Evolutionary conservation across 2,113 vertebrate species (phyloP), one percentile per base, ranked within the genome.

Genomic region (Osmerus eperlanus): DNA sequence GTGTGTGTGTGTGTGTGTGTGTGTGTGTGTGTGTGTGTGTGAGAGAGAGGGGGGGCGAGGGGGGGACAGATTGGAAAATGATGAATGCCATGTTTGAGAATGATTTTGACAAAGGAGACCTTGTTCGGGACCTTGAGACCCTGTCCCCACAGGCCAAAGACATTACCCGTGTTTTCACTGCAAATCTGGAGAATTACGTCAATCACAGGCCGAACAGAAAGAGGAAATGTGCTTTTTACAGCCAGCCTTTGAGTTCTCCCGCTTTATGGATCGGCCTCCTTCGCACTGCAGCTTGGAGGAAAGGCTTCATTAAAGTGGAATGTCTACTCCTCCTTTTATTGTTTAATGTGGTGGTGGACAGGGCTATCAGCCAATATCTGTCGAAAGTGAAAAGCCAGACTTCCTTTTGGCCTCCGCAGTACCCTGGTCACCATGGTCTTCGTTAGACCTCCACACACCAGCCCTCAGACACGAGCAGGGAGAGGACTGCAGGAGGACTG

Each of bases 211-310:
- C 83, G 77, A 87, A 89, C 81, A 89, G 88, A 86, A 85, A 79
- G 74, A 86, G 83, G 80, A 89, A 87, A 89, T 84, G 70, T 84
- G 71, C 70, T 75, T 87, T 87, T 90, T 86, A 89, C 65, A 75
- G 76, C 77, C 76, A 79, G 65, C 29, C 41, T 78, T 81, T 80
- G 78, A 82, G 78, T 81, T 81, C 74, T 84, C 80, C 70, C 66
- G 78, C 72, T 83, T 86, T 80, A 87, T 72, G 80, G 73, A 72
- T 85, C 79, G 81, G 78, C 71, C 68, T 83, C 77, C n/a, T 72
- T 78, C 5, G 21, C 59, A 8, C 25, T 23, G 76, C 18, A 53
- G 72, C 70, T 82, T 51, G 14, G 61, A 85, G 82, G 72, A 83
- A 85, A 85, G 56, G 70, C 76, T 87, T 87, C 78, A 89, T 89